These are phyloP conservation scores for Drosophila anceps DNA, from an alignment of 2,888 invertebrate species.

Conservation along the genomic window DNA sequence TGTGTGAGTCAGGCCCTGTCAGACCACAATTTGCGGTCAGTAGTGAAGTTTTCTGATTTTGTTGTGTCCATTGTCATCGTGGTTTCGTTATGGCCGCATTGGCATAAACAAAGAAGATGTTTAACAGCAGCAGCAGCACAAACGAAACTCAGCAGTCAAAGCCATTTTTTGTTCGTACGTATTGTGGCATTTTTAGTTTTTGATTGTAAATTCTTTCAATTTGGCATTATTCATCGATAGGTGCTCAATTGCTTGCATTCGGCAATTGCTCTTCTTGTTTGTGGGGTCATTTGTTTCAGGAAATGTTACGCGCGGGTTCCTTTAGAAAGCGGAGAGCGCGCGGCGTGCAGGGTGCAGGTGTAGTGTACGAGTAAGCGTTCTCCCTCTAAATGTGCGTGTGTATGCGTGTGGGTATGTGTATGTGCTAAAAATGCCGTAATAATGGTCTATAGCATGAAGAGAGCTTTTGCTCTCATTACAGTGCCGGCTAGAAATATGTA, in stretches of 20 bases:
- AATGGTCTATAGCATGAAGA: constrained; percentile 43
- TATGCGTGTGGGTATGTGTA: constrained; percentile 15
- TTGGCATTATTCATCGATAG: constrained; percentile 66
- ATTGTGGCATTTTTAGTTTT: constrained; percentile 2
- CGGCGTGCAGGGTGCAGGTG: constrained; percentile 27
- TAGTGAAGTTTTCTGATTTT: constrained; percentile 32
- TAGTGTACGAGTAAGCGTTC: constrained; percentile 15
- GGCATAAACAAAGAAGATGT: constrained; percentile 72
- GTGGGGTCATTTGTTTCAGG: constrained; percentile 71
- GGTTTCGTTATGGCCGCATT: constrained; percentile 68
- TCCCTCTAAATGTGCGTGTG: constrained; percentile 2
- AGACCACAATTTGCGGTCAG: constrained; percentile 31
- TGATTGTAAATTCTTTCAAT: constrained; percentile 57
- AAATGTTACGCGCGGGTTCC: constrained; percentile 60
- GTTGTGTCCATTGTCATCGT: constrained; percentile 51
- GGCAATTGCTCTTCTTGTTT: constrained; percentile 42
- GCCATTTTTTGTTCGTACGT: constrained; percentile 35
- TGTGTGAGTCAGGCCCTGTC: constrained; percentile 54
- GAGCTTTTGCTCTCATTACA: constrained; percentile 57
- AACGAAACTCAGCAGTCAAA: constrained; percentile 16
- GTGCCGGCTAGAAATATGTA: constrained; percentile 18
- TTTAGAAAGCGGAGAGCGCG: constrained; percentile 7
- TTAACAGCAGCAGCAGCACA: constrained; percentile 36
- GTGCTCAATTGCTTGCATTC: constrained; percentile 58
- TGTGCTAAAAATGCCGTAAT: constrained; percentile 66